Evolutionary conservation across 2,797 vertebrate genomes (phyloP).

Genomic region (Diplodus sargus): DNA sequence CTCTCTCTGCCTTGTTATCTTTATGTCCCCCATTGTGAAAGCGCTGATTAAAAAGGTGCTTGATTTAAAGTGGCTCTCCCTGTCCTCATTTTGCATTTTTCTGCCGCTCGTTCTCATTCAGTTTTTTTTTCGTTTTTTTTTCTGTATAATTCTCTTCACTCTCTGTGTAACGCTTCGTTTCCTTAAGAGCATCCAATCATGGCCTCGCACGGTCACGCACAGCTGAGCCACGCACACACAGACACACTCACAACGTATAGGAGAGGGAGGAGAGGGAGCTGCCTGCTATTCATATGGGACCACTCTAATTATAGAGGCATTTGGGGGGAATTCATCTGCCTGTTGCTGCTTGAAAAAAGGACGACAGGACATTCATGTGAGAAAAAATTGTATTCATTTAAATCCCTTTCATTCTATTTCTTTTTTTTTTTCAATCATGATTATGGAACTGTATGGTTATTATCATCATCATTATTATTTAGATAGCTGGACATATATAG

Average conservation of each 20-base stretch:
- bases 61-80: conserved; percentile 69
- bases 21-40: conserved; percentile 64
- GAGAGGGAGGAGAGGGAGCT: conserved; percentile 5
- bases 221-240: conserved; percentile 30
- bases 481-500: not conserved
- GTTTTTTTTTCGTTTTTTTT: not conserved
- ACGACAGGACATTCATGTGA: not conserved
- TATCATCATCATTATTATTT: not conserved
- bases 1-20: conserved; percentile 67
- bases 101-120: conserved; percentile 29
- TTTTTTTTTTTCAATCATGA: not conserved
- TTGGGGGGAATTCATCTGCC: conserved; percentile 32
- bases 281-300: conserved; percentile 27
- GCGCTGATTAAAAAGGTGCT: conserved; percentile 70
- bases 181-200: conserved; percentile 65
- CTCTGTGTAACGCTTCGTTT: conserved; percentile 46
- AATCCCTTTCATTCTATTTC: not conserved
- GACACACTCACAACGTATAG: conserved; percentile 14
- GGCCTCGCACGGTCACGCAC: conserved; percentile 34
- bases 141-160: conserved; percentile 7
- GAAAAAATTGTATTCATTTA: not conserved
- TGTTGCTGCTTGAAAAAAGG: conserved; percentile 35
- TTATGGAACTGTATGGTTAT: not conserved
- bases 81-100: conserved; percentile 47
- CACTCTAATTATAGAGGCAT: conserved; percentile 46